Conservation (phyloP, 2,113 vertebrate species). For the Colossoma macropomum region DNA sequence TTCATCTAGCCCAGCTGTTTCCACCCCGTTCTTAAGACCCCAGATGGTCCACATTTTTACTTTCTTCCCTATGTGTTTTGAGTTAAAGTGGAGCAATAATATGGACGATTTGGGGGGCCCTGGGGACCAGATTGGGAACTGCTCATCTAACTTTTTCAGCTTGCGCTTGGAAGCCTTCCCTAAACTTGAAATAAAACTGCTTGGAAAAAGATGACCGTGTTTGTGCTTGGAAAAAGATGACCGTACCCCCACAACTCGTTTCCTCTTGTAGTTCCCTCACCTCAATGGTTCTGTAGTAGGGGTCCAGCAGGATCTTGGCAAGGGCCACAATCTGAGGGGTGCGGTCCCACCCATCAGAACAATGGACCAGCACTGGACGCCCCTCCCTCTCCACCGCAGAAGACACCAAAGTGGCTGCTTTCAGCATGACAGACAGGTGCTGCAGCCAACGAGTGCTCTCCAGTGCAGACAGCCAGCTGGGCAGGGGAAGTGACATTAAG, state of each 20-base stretch:
- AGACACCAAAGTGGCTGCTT: constrained; percentile 92
- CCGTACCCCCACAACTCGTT: too few relatives aligned
- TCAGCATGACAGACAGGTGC: constrained; percentile 96
- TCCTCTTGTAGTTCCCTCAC: constrained; percentile 62
- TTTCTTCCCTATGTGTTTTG: too few relatives aligned
- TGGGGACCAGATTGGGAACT: too few relatives aligned
- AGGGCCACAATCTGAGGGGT: constrained; percentile 96
- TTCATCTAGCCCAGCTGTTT: too few relatives aligned
- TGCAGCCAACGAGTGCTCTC: constrained; percentile 98
- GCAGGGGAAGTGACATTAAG: neutral
- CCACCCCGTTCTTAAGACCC: too few relatives aligned
- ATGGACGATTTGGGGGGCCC: too few relatives aligned
- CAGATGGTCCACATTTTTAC: too few relatives aligned
- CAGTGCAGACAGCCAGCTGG: constrained; percentile 94
- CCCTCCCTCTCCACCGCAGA: constrained; percentile 92
- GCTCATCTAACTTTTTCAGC: too few relatives aligned
- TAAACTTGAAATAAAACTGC: neutral
- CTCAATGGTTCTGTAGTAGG: constrained; percentile 97
- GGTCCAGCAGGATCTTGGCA: constrained; percentile 93
- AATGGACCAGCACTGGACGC: constrained; percentile 94
- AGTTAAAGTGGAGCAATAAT: too few relatives aligned
- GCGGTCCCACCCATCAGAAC: constrained; percentile 96
- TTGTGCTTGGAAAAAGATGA: too few relatives aligned
- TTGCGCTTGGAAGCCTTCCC: too few relatives aligned
- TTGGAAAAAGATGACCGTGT: too few relatives aligned